Evolutionary conservation across 1,140 invertebrate genomes (phyloP).

Genomic region (Stenopsyche tienmushanensis): DNA sequence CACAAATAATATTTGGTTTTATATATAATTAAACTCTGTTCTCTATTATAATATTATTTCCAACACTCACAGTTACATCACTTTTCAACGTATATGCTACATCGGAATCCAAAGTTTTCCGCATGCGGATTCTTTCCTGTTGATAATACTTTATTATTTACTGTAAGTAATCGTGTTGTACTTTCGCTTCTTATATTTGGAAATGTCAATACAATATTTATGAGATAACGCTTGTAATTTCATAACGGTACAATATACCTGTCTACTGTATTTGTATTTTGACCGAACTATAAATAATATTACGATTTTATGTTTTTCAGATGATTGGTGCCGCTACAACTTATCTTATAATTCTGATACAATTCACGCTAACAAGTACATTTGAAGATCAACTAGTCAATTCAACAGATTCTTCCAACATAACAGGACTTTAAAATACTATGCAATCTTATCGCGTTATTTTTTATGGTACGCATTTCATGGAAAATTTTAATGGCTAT

Average conservation of each 20-base stretch:
- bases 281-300: not conserved
- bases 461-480: too few relatives aligned
- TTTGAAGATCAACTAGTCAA: not conserved
- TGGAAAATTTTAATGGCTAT: too few relatives aligned
- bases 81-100: slow-evolving; percentile 20
- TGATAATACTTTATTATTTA: slow-evolving; percentile 20
- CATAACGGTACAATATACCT: not conserved
- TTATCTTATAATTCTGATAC: slow-evolving; percentile 17
- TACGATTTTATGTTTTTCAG: not conserved
- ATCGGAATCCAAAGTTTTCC: slow-evolving; percentile 20
- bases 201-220: not conserved
- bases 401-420: too few relatives aligned
- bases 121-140: slow-evolving; percentile 16
- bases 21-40: not conserved
- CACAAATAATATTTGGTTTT: too few relatives aligned
- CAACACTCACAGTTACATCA: slow-evolving; percentile 18
- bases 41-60: slow-evolving; percentile 2
- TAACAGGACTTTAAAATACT: too few relatives aligned
- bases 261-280: not conserved
- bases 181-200: not conserved
- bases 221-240: too few relatives aligned
- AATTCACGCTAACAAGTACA: slow-evolving; percentile 11
- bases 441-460: too few relatives aligned
- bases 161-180: slow-evolving; percentile 3
- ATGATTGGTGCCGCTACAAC: slow-evolving; percentile 25